A percentile compares a stretch with the other conserved stretches of the same genome.
Evolutionary conservation across 2,797 vertebrate genomes (phyloP).

Genomic region (Momotus momota): DNA sequence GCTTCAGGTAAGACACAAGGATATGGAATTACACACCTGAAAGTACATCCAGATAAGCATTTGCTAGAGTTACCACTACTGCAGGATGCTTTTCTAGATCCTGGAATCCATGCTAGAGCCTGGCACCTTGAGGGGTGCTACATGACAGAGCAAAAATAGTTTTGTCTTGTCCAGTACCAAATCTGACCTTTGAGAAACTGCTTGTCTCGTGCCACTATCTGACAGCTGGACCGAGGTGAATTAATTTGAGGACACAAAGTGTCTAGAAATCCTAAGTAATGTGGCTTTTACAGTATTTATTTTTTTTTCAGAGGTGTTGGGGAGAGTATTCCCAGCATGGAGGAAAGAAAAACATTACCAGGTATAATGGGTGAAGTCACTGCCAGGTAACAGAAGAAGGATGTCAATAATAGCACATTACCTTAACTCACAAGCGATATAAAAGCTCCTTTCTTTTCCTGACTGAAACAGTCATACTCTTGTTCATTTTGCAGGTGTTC

Average conservation of each 20-base stretch:
- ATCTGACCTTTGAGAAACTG: neutral
- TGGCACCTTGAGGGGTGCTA: neutral
- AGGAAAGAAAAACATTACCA: neutral
- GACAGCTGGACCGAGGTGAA: neutral
- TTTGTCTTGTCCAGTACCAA: neutral
- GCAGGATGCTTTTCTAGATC: neutral
- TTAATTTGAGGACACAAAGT: neutral
- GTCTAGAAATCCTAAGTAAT: neutral
- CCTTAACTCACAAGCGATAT: neutral
- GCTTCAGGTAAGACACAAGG: neutral
- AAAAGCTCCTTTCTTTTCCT: constrained; percentile 14
- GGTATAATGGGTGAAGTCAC: neutral
- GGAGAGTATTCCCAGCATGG: neutral
- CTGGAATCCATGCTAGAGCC: neutral
- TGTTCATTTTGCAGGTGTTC: neutral
- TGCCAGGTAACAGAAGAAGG: neutral
- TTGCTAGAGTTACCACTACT: neutral
- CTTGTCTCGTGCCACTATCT: neutral
- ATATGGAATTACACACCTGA: constrained; percentile 27
- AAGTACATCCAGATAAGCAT: neutral
- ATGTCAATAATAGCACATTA: neutral
- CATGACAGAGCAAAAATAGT: neutral
- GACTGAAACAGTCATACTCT: neutral
- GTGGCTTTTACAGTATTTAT: neutral
- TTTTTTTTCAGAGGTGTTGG: neutral